Conservation (phyloP, 2,888 invertebrate genomes). For the Leucoptera coffeella region DNA sequence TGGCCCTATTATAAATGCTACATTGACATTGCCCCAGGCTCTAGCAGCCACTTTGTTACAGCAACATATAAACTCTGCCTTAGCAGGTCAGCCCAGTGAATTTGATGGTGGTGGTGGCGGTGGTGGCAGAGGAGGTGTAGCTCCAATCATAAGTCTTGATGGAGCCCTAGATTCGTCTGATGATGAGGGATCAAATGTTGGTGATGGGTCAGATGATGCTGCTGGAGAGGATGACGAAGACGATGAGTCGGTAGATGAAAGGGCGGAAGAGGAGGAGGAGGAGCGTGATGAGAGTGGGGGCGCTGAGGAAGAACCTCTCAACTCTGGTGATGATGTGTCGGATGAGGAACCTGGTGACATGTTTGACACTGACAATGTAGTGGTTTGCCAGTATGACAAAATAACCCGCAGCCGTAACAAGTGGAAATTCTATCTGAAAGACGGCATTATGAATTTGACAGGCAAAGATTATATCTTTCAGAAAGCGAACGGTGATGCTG, state of each 20-base stretch:
- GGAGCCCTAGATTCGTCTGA: conserved; percentile 67
- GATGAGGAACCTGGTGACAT: conserved; percentile 92
- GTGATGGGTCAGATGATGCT: conserved; percentile 60
- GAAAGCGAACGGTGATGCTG: conserved; percentile 97
- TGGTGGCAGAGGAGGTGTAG: conserved; percentile 35
- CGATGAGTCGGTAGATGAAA: conserved; percentile 66
- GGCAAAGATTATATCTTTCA: conserved; percentile 99
- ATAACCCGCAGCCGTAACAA: conserved; percentile 96
- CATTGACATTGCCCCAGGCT: conserved; percentile 78
- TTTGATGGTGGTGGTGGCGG: conserved; percentile 45
- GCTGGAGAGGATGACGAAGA: conserved; percentile 69
- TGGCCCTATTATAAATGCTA: conserved; percentile 83
- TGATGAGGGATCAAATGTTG: conserved; percentile 63
- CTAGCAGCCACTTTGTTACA: conserved; percentile 80
- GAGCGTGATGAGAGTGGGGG: conserved; percentile 63
- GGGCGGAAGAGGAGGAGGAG: conserved; percentile 61
- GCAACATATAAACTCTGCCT: conserved; percentile 79
- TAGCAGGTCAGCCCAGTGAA: conserved; percentile 47
- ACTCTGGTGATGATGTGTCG: conserved; percentile 95
- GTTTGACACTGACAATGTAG: conserved; percentile 98
- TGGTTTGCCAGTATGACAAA: conserved; percentile 99
- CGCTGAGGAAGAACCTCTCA: conserved; percentile 80
- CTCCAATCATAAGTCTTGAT: conserved; percentile 44
- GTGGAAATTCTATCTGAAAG: conserved; percentile 99
- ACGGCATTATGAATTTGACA: conserved; percentile 98